These are phyloP conservation scores for Kuschelorhynchus macadamiae DNA, from an alignment of 2,888 invertebrate genomes.

Conservation along the genomic window DNA sequence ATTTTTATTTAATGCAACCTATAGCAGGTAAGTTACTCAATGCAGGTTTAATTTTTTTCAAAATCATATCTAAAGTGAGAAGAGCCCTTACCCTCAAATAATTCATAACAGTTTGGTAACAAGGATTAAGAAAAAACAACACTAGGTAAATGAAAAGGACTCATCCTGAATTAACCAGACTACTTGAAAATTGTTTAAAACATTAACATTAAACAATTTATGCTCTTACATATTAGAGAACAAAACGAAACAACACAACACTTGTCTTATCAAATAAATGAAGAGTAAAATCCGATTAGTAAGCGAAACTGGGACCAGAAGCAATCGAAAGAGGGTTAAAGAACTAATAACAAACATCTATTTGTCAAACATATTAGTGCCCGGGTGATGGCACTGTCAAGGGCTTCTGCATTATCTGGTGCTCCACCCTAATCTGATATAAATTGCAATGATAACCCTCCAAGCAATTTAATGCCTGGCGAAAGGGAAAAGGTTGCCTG, in stretches of 20 bases:
- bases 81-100: too few species aligned
- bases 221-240: too few species aligned
- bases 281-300: conserved; percentile 52
- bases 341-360: conserved; percentile 65
- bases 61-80: too few species aligned
- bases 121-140: too few species aligned
- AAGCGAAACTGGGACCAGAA: conserved; percentile 39
- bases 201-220: too few species aligned
- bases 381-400: conserved; percentile 62
- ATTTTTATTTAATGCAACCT: too few species aligned
- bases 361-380: conserved; percentile 66
- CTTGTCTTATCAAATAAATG: conserved; percentile 48
- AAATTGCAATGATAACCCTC: conserved; percentile 67
- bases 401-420: conserved; percentile 65
- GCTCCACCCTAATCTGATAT: conserved; percentile 67
- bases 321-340: conserved; percentile 48
- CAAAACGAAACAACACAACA: conserved; percentile 26
- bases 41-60: too few species aligned
- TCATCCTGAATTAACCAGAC: too few species aligned
- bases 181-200: too few species aligned
- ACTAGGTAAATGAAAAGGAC: too few species aligned
- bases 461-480: conserved; percentile 51
- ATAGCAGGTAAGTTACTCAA: too few species aligned
- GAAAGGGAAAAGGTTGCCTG: conserved; percentile 11
- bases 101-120: too few species aligned